Evolutionary conservation across 2,888 invertebrate species (phyloP).

Genomic region (Hetaerina titia): DNA sequence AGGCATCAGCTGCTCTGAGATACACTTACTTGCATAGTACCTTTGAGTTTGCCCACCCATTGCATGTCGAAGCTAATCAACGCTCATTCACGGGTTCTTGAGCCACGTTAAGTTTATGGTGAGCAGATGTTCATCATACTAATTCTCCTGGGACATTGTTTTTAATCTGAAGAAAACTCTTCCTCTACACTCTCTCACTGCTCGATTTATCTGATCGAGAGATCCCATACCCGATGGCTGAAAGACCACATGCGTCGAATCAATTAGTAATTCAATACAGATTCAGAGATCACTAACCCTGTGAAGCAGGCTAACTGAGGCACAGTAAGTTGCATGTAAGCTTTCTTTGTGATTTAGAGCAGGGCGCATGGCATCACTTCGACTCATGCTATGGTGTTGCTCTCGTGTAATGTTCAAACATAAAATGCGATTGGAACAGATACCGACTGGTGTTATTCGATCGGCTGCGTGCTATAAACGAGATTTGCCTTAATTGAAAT

Average conservation of each 20-base stretch:
- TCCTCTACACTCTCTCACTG: not conserved
- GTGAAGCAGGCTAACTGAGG: not conserved
- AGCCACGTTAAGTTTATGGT: not conserved
- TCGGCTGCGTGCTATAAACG: too few species aligned
- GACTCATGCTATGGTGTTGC: not conserved
- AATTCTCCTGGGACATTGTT: not conserved
- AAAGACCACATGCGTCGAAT: slow-evolving; percentile 26
- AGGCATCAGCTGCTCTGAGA: not conserved
- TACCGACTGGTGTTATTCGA: too few species aligned
- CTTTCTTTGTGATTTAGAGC: not conserved
- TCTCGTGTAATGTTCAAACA: not conserved
- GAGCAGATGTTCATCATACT: not conserved
- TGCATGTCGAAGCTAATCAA: not conserved
- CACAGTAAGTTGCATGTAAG: not conserved
- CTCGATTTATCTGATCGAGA: not conserved
- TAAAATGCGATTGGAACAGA: too few species aligned
- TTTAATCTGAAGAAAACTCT: not conserved
- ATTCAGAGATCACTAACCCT: not conserved
- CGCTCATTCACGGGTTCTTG: not conserved
- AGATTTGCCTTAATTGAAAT: too few species aligned
- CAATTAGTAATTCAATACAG: slow-evolving; percentile 29
- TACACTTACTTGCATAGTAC: not conserved
- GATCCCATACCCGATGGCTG: not conserved
- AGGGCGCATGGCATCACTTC: not conserved
- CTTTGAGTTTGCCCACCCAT: not conserved